Base-by-base conservation (phyloP, 2,888 invertebrate genomes). In the Drosophila nr. medialis region DNA sequence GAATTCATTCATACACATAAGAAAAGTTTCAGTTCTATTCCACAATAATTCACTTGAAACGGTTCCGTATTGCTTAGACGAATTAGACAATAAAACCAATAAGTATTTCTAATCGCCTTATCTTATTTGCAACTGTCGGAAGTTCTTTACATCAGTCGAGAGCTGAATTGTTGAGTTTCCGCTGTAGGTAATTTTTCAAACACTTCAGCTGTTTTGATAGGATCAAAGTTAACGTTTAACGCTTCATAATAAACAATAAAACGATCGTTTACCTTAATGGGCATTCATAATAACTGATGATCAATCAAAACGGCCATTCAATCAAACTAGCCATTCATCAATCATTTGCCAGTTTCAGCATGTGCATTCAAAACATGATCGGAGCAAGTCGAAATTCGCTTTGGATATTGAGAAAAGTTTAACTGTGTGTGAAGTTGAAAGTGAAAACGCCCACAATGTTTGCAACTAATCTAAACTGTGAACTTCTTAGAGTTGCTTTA, bases 151-250 rank as follows among this genome's bases (percentile, higher is more conserved):
- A 64, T 38, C 18, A 18, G 48, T 10, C 38, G 53, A 53, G 53
- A 53, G 48, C 34, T 45, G 24, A 53, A 54, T 18, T 18, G 49
- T 64, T 64, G 38, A 71, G 42, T 63, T 67, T 69, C 63, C 69
- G 71, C 56, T 65, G 60, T 15, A 27, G 64, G 42, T 73, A 61
- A 75, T 80, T 83, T 75, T 68, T 70, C 72, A 68, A 70, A 64
- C 70, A 71, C 64, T 78, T 83, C 73, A 80, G 48, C 72, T 53
- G 59, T 68, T 72, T 72, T 74, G 69, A 81, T 77, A 71, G 78
- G 81, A 89, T 86, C 69, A 73, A 72, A 59, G 72, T 64, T 75
- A 85, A 85, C 81, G 83, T 66, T 77, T 76, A 84, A 84, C 72
- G 62, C 80, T 68, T 45, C 63, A 79, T 76, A 59, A 81, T 64